Conservation (phyloP, 2,888 invertebrate species). For the Caenorhabditis panamensis region DNA sequence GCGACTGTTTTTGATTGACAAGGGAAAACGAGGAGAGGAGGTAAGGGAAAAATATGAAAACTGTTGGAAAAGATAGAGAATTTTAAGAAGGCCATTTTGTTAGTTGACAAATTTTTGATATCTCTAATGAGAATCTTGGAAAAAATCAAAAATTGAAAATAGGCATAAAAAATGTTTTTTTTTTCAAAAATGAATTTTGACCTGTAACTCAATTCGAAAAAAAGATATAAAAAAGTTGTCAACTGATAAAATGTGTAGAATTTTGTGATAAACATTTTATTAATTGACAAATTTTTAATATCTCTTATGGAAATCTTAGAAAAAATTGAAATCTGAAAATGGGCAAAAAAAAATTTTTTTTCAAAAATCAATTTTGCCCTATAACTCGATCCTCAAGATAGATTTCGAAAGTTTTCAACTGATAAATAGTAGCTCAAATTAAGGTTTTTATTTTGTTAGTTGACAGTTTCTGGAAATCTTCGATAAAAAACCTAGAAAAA, state of each 20-base stretch:
- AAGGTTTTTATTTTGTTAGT: neutral
- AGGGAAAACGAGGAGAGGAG: constrained; percentile 55
- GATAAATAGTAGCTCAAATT: neutral
- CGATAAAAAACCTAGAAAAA: neutral
- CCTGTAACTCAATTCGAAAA: neutral
- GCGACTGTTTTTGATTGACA: constrained; percentile 82
- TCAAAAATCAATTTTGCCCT: too few relatives aligned
- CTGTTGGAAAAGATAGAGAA: too few relatives aligned
- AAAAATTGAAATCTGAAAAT: neutral
- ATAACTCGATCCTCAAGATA: too few relatives aligned
- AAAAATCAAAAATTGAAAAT: too few relatives aligned
- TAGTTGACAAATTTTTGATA: too few relatives aligned
- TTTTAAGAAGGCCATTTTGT: too few relatives aligned
- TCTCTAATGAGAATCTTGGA: too few relatives aligned
- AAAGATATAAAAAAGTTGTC: neutral
- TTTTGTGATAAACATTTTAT: too few relatives aligned
- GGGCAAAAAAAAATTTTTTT: neutral
- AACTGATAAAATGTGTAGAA: too few relatives aligned
- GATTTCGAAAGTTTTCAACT: neutral
- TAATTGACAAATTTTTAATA: too few relatives aligned
- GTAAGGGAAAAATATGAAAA: too few relatives aligned
- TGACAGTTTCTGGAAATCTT: neutral
- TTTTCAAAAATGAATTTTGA: neutral
- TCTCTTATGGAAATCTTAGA: neutral
- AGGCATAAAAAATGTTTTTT: neutral